Conservation (phyloP, 1,140 invertebrate genomes). For the Orchestia grillus region DNA sequence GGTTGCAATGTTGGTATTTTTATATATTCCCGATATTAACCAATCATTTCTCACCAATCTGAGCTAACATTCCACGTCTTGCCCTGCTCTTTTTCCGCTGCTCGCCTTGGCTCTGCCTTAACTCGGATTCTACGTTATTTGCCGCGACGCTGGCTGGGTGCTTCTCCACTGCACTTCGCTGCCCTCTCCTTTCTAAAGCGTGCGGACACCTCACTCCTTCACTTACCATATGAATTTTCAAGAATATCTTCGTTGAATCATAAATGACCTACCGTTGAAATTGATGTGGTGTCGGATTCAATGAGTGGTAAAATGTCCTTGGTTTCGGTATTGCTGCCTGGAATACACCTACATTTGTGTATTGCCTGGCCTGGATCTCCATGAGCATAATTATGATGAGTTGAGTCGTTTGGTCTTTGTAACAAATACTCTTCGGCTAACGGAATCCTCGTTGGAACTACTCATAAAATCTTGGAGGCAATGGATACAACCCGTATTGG, state of each 20-base stretch:
- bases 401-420: background rate
- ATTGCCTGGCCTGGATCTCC: background rate
- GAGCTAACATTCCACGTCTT: conserved; percentile 27
- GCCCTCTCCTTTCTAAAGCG: background rate
- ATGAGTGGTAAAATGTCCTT: background rate
- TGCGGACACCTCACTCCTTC: background rate
- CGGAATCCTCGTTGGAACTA: background rate
- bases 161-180: background rate
- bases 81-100: conserved; percentile 25
- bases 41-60: background rate
- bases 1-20: background rate
- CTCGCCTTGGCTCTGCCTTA: conserved; percentile 40
- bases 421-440: background rate
- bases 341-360: background rate
- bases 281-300: background rate
- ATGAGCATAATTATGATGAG: background rate
- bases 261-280: background rate
- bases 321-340: background rate
- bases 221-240: background rate
- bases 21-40: background rate
- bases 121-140: background rate
- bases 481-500: background rate
- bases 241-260: background rate
- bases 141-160: background rate
- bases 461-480: background rate